Evolutionary conservation across 2,113 vertebrate genomes (phyloP).

Genomic region (Cynoglossus semilaevis): DNA sequence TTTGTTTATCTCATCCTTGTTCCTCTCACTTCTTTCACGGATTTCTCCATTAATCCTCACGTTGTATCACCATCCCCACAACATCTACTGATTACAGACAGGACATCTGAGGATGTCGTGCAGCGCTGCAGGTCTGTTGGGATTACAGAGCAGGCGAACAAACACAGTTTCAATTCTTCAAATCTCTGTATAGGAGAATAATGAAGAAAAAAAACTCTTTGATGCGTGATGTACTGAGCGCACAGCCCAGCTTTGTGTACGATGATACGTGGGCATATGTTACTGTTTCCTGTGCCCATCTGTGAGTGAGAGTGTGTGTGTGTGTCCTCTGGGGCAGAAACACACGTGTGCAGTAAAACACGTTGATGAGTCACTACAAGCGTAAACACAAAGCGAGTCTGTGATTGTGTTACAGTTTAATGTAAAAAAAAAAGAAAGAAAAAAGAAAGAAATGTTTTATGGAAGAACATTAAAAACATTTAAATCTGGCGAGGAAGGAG

Average conservation of each 20-base stretch:
- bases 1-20: not conserved
- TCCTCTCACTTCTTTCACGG: not conserved
- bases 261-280: conserved; percentile 13
- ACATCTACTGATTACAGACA: not conserved
- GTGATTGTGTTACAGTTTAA: no score
- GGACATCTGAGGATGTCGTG: conserved; percentile 8
- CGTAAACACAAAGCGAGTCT: no score
- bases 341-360: conserved; percentile 2
- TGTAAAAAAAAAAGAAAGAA: no score
- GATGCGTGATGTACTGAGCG: not conserved
- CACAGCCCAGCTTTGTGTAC: conserved; percentile 17
- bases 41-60: not conserved
- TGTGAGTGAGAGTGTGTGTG: no score
- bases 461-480: no score
- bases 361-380: no score
- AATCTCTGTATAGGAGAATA: conserved; percentile 4
- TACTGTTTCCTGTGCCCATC: conserved; percentile 17
- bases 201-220: conserved; percentile 3
- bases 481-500: no score
- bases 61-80: not conserved
- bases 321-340: conserved; percentile 15
- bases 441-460: no score
- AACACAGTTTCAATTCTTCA: conserved; percentile 5
- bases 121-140: conserved; percentile 6
- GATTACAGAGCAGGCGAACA: conserved; percentile 20